A percentile compares a stretch with the other conserved stretches of the same genome.
Conservation (phyloP, 1,140 invertebrate species). For the Hestina assimilis region DNA sequence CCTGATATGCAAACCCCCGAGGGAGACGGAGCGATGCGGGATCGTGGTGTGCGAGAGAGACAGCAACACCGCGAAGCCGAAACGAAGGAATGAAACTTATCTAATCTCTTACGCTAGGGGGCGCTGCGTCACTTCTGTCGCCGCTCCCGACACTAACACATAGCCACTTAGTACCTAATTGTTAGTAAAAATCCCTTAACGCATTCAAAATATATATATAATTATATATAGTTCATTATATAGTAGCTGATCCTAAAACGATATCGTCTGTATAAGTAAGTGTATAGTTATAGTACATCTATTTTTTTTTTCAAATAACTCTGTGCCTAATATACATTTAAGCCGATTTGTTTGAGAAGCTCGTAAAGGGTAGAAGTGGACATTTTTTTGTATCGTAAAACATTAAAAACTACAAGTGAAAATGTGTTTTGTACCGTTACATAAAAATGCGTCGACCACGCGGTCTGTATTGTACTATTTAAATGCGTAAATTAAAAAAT, state of each 20-base stretch:
- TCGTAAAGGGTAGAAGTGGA: slow-evolving; percentile 66
- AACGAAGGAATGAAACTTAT: slow-evolving; percentile 34
- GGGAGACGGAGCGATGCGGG: slow-evolving; percentile 31
- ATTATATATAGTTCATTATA: slow-evolving; percentile 49
- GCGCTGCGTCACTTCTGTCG: slow-evolving; percentile 24
- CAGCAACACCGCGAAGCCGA: slow-evolving; percentile 22
- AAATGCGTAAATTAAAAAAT: slow-evolving; percentile 32
- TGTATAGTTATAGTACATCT: slow-evolving; percentile 71
- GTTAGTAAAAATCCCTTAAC: slow-evolving; percentile 78
- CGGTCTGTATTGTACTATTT: slow-evolving; percentile 43
- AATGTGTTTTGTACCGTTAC: slow-evolving; percentile 47
- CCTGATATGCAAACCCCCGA: slow-evolving; percentile 63
- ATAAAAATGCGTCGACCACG: slow-evolving; percentile 38
- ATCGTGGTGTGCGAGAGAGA: slow-evolving; percentile 34
- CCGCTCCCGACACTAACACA: slow-evolving; percentile 45
- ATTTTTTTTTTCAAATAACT: slow-evolving; percentile 70
- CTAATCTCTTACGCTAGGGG: slow-evolving; percentile 30
- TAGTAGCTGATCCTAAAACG: slow-evolving; percentile 62
- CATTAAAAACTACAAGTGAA: slow-evolving; percentile 34
- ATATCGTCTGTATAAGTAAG: slow-evolving; percentile 60
- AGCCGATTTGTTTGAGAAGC: slow-evolving; percentile 68
- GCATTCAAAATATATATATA: slow-evolving; percentile 76
- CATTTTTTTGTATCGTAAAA: slow-evolving; percentile 43
- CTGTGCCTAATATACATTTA: slow-evolving; percentile 76
- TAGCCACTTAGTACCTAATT: slow-evolving; percentile 70